Conservation (phyloP, 1,140 invertebrate species). For the Penaeus vannamei region DNA sequence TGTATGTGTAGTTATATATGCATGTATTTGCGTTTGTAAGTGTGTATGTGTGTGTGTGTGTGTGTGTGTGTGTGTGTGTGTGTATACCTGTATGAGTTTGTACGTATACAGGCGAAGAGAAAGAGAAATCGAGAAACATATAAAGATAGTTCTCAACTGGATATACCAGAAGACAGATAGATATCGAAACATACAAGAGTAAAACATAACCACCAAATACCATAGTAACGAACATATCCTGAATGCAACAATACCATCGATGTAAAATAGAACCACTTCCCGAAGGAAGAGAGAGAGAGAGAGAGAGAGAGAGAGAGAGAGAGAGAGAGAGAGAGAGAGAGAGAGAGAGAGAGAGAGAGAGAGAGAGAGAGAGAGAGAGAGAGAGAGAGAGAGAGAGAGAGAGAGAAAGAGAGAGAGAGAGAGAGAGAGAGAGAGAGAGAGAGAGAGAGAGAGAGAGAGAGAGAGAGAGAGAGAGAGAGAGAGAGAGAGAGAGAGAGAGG, state of each 20-base stretch:
- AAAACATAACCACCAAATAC: not conserved
- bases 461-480: conserved; percentile 5
- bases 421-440: conserved; percentile 5
- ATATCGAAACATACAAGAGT: too few relatives aligned
- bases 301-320: conserved; percentile 11
- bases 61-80: too few relatives aligned
- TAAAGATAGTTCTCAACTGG: too few relatives aligned
- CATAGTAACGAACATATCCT: not conserved
- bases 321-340: conserved; percentile 11
- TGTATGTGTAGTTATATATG: too few relatives aligned
- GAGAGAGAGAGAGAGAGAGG: conserved; percentile 10
- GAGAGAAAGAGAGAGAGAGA: conserved; percentile 11
- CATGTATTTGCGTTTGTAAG: too few relatives aligned
- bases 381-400: conserved; percentile 11
- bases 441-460: conserved; percentile 5
- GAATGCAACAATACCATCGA: not conserved
- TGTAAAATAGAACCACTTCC: not conserved
- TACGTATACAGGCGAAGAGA: too few relatives aligned
- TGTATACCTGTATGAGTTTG: too few relatives aligned
- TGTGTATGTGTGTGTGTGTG: too few relatives aligned
- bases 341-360: conserved; percentile 11
- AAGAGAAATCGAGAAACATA: too few relatives aligned
- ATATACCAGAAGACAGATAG: too few relatives aligned
- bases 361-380: conserved; percentile 11
- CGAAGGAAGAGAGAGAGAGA: not conserved